Evolutionary conservation across 2,797 vertebrate genomes (phyloP).

Genomic region (Paratrypauchen microcephalus): DNA sequence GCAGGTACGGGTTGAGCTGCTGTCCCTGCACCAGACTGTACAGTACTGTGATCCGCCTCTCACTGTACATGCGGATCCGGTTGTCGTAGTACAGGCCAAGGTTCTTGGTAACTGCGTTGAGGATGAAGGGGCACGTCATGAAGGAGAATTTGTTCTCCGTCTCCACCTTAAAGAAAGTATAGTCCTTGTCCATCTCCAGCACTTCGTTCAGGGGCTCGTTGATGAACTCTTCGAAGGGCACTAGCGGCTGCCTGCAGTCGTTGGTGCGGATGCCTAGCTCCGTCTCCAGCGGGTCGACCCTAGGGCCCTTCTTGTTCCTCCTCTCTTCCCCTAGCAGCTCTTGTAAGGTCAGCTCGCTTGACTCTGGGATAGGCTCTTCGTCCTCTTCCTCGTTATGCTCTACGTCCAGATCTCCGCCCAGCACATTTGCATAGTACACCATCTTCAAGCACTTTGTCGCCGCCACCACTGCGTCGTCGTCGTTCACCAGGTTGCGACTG

Average conservation of each 20-base stretch:
- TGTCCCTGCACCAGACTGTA: constrained; percentile 98
- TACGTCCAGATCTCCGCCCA: constrained; percentile 92
- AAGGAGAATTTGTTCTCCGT: constrained; percentile 99
- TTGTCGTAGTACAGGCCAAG: constrained; percentile 98
- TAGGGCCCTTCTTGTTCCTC: constrained; percentile 94
- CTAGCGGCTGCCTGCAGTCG: constrained; percentile 93
- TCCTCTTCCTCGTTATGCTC: constrained; percentile 96
- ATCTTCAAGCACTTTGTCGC: constrained; percentile 98
- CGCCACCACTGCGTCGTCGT: constrained; percentile 94
- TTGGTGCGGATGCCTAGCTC: constrained; percentile 94
- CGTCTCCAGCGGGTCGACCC: constrained; percentile 94
- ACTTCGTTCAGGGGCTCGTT: constrained; percentile 98
- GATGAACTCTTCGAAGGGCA: constrained; percentile 95
- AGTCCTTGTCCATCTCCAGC: constrained; percentile 99
- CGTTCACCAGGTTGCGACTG: constrained; percentile 93
- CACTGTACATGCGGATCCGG: constrained; percentile 99
- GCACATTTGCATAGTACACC: constrained; percentile 97
- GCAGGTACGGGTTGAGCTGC: constrained; percentile 94
- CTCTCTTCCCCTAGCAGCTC: constrained; percentile 95
- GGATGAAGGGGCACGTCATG: constrained; percentile 98
- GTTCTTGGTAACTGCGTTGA: constrained; percentile 98
- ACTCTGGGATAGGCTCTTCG: constrained; percentile 94
- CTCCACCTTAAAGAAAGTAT: constrained; percentile 99
- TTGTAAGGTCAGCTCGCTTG: constrained; percentile 94
- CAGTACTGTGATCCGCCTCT: constrained; percentile 95